Evolutionary conservation across 2,113 vertebrate genomes (phyloP), one percentile per base, ranked within the genome.

Genomic region (Neodon shergylaensis): DNA sequence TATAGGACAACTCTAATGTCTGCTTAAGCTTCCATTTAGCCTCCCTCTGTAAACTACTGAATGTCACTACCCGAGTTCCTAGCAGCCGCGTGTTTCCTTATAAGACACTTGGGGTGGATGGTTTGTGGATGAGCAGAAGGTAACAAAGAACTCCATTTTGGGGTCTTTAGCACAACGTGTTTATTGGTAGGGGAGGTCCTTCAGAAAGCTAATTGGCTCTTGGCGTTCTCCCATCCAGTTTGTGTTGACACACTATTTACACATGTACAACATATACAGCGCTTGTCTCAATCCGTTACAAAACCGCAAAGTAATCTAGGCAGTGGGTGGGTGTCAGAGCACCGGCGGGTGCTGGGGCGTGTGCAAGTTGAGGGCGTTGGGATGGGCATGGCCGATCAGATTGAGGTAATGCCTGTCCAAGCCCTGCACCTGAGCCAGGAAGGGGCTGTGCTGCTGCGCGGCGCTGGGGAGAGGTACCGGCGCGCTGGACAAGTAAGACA

Each of bases 371-470:
- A 99, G 99, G 36, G 99, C 97, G 93, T 98, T 99, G 36, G 99
- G 98, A 97, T 99, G 99, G 17, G 99, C 98, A 97, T 99, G 99
- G 58, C 99, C 99, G 79, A 99, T 98, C 39, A 99, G 98, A 98
- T 99, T 99, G 97, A 99, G 98, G 96, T 99, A 99, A 96, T 99
- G 99, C 91, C 99, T 99, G 97, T 99, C 99, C 89, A 99, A 99
- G 96, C 99, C 98, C 97, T 99, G 99, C 95, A 99, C 99, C 0
- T 99, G 99, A 26, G 99, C 98, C 97, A 99, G 97, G 98, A 99
- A 99, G 81, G 99, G 98, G 91, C 98, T 98, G 98, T 99, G 99
- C 97, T 99, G 99, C 97, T 99, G 99, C 5, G 99, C 97, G 9
- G 99, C 98, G 95, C 98, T 98, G 49, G 98, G 91, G 6, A 99